These are phyloP conservation scores for Diarsia rubi DNA, from an alignment of 2,888 invertebrate species.

Conservation along the genomic window DNA sequence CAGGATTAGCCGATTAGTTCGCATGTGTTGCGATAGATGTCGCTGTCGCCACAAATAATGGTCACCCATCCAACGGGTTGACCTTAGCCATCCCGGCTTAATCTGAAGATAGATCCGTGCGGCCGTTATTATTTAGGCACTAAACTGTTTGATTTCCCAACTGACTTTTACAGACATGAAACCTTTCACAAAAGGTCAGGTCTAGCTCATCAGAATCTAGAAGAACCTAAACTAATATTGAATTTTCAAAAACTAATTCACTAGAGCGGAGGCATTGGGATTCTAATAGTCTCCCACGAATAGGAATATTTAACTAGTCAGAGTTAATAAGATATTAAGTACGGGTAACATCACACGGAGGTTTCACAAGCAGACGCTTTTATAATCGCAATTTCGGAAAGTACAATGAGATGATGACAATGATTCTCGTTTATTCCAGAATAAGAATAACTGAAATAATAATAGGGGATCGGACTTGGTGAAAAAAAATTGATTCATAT, in stretches of 20 bases:
- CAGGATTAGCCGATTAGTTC: too few relatives aligned
- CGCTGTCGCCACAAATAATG: too few relatives aligned
- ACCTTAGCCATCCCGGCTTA: background rate
- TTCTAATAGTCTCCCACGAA: slow-evolving; percentile 5
- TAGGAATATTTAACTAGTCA: slow-evolving; percentile 14
- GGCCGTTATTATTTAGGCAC: background rate
- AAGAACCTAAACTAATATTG: background rate
- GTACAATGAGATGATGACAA: too few relatives aligned
- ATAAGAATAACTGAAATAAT: too few relatives aligned
- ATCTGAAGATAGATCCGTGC: background rate
- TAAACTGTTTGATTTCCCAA: slow-evolving; percentile 1
- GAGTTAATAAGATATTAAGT: background rate
- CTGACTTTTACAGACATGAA: background rate
- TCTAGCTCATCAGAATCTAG: background rate
- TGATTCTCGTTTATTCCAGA: too few relatives aligned
- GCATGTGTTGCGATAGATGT: too few relatives aligned
- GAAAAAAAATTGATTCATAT: too few relatives aligned
- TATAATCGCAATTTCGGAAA: background rate
- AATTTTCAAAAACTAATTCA: background rate
- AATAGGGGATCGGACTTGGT: too few relatives aligned
- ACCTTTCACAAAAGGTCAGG: background rate
- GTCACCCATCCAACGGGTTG: background rate
- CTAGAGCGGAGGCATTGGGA: background rate
- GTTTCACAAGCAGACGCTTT: background rate
- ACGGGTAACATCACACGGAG: background rate